Evolutionary conservation across 2,113 vertebrate genomes (phyloP), one percentile per base, ranked within the genome.

Genomic region (Pelobates fuscus): DNA sequence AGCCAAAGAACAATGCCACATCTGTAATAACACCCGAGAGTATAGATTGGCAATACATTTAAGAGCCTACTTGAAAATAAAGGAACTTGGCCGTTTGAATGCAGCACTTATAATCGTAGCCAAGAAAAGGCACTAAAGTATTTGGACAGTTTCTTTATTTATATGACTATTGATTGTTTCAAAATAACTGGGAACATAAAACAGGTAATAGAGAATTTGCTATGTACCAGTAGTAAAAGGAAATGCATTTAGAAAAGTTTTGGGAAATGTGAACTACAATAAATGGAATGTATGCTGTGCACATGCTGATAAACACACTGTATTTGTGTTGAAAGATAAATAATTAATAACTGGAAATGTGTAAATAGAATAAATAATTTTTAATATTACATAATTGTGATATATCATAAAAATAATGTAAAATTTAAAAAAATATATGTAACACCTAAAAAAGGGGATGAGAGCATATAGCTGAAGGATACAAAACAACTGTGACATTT

Each of bases 11-110:
- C 44, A 49, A 49, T 49, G 17, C 44, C 10, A 55, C 20, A 57
- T 57, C 5, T 69, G n/a, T 57, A 69, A 57, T 37, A 68, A 68
- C 66, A 54, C 52, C 66, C 20, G 55, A 25, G 30, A 23, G 29
- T 4, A 57, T 20, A 57, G 26, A 69, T 30, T 57, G 26, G 27
- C 66, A 68, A 68, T 67, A 21, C 30, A 32, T 21, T 57, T 49
- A 69, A 69, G 29, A 30, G 46, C 49, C 20, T 57, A 57, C 49
- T 57, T 69, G 27, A 69, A 25, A 57, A 67, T 30, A 32, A 32
- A 69, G 21, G 37, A 64, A 64, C 20, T 64, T 64, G 32, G 12
- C 37, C 3, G 21, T 23, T 64, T 43, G 20, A 43, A 23, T 43
- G 32, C n/a, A 24, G n/a, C 11, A 12, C 20, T 44, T 43, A 44